Evolutionary conservation across 2,888 invertebrate species (phyloP), one percentile per base, ranked within the genome.

Genomic region (Spatulosminthurus flaviceps): DNA sequence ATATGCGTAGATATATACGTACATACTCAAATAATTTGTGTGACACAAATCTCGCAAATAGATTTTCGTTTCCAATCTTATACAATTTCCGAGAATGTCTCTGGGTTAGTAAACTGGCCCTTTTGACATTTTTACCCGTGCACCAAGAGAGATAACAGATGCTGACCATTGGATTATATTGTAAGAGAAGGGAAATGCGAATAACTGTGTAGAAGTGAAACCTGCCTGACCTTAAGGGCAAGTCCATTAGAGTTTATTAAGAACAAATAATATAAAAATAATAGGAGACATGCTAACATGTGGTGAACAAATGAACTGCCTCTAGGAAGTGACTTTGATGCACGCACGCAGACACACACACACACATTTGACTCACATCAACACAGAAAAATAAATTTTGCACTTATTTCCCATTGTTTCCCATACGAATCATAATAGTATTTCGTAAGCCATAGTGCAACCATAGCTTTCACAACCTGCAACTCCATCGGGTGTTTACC

Each of bases 391-490:
- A 19, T 51, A 5, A 51, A 51, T 51, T 51, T 51, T 51, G 51
- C 51, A 51, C 51, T 51, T 51, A 51, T 9, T 51, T 51, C 51
- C n/a, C 51, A n/a, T 51, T 51, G 51, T 51, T 51, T 51, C 41
- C 7, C 41, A 51, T 51, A 51, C 51, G n/a, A n/a, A n/a, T n/a
- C n/a, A n/a, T n/a, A n/a, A n/a, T n/a, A 51, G 34, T 34, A 34
- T 34, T 51, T 19, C 19, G 51, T 19, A 51, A 13, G n/a, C 2
- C 7, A 51, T n/a, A 16, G 5, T 51, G 51, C 51, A 13, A 51
- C 51, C 51, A n/a, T n/a, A 64, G 64, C 64, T 64, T 64, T 64
- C 64, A 64, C 64, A 64, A 64, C 64, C 24, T 64, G 64, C 64
- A 9, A 64, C 1, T 64, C 64, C 26, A 11, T 64, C 64, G 64